Conservation (phyloP, 1,140 invertebrate genomes). For the Proales similis region DNA sequence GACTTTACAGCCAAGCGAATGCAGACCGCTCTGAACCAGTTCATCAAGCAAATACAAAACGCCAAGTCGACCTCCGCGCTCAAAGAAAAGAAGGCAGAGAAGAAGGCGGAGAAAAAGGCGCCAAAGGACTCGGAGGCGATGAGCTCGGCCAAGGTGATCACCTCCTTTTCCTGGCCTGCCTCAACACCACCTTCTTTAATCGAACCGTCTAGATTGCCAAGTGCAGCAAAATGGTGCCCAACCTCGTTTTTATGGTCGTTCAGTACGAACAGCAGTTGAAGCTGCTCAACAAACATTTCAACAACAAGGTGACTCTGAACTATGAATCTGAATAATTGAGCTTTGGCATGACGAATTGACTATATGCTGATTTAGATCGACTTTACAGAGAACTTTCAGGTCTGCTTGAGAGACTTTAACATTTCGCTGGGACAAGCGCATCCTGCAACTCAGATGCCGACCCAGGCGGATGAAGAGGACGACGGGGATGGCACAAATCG, state of each 20-base stretch:
- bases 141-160: no score
- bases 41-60: conserved; percentile 19
- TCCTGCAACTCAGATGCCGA: no score
- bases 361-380: conserved; percentile 8
- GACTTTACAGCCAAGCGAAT: conserved; percentile 34
- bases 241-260: conserved; percentile 17
- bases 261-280: conserved; percentile 36
- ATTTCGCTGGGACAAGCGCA: no score
- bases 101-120: conserved; percentile 21
- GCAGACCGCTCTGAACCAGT: conserved; percentile 25
- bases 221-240: conserved; percentile 28
- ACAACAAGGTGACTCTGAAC: conserved; percentile 17
- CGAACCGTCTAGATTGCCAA: neutral
- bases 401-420: conserved; percentile 16
- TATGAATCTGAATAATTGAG: neutral
- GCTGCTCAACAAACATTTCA: conserved; percentile 27
- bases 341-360: neutral
- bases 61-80: neutral
- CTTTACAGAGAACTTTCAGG: conserved; percentile 35
- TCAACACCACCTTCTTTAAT: no score
- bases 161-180: no score
- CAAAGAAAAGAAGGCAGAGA: conserved; percentile 15
- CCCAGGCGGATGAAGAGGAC: no score
- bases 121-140: conserved; percentile 4
- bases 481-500: no score